Evolutionary conservation across 2,888 invertebrate genomes (phyloP), one percentile per base, ranked within the genome.

Genomic region (Campaea margaritaria): DNA sequence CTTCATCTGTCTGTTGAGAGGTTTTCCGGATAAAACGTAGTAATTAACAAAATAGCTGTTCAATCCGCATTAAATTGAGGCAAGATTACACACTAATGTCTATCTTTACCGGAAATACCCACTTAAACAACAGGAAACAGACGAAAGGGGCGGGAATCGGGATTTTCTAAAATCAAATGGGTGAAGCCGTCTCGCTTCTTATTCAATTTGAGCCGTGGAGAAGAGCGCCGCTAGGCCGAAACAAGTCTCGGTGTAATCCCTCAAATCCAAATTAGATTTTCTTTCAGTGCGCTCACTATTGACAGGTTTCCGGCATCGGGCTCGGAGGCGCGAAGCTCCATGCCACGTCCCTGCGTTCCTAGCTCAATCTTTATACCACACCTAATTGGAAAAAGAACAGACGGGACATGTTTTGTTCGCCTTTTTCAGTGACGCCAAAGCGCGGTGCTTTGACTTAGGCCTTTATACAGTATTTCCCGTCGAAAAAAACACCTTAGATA

Each of bases 191-290:
- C 79, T 76, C 75, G 75, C 76, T 80, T 79, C 79, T 83, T 83
- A 87, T 87, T 86, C 85, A 86, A 87, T 89, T 84, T 82, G 76
- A 78, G 76, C 74, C 78, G 79, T 81, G 82, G 83, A 78, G 75
- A 78, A 82, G 49, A 14, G 81, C 80, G 82, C 81, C 80, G 81
- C 86, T 87, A 89, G 91, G 89, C 89, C 89, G 90, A 91, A 90
- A 90, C 89, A 90, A 89, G 87, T 84, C 86, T 77, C 81, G 77
- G 72, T 78, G 91, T 90, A 91, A 91, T 91, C 91, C 87, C 82
- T 89, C 86, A 91, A 91, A 91, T 91, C 91, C 90, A 91, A 91
- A 91, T 91, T 89, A 91, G 91, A 91, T 91, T 91, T 91, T 90
- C 90, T 89, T 90, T 90, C 89, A 89, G 75, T 77, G 81, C 81